Conservation (phyloP, 2,113 vertebrate genomes). For the Pomatostomus ruficeps region DNA sequence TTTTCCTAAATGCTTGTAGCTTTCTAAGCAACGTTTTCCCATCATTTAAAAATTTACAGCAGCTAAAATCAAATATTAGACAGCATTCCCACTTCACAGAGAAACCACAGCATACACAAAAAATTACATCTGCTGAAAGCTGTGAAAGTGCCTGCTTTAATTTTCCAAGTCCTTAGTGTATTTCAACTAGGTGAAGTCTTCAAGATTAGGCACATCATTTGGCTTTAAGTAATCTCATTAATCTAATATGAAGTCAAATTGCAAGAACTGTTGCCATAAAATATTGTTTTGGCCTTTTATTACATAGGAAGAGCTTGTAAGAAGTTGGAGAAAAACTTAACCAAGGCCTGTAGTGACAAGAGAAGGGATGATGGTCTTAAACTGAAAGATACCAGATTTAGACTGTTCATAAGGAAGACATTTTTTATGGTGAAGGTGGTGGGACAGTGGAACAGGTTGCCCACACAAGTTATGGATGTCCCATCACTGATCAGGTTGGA, state of each 20-base stretch:
- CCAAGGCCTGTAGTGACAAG: not conserved
- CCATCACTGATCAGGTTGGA: not conserved
- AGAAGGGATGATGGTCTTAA: not conserved
- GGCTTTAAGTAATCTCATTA: not conserved
- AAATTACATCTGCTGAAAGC: not conserved
- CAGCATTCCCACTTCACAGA: not conserved
- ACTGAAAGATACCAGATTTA: not conserved
- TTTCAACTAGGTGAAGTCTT: not conserved
- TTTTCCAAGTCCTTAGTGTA: not conserved
- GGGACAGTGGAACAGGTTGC: not conserved
- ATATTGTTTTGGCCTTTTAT: not conserved
- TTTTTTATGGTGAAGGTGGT: rapidly evolving
- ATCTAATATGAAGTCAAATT: not conserved
- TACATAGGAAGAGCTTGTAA: not conserved
- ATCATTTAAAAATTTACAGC: not conserved
- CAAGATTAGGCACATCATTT: not conserved
- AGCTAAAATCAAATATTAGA: not conserved
- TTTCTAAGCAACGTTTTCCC: not conserved
- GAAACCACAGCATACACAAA: not conserved
- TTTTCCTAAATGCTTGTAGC: not conserved
- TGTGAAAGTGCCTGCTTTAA: not conserved
- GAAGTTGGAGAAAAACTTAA: not conserved
- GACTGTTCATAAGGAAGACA: not conserved
- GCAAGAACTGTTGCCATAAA: not conserved
- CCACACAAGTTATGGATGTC: not conserved